These are phyloP conservation scores for Macrotis lagotis DNA, from an alignment of 2,113 vertebrate species.

Conservation along the genomic window DNA sequence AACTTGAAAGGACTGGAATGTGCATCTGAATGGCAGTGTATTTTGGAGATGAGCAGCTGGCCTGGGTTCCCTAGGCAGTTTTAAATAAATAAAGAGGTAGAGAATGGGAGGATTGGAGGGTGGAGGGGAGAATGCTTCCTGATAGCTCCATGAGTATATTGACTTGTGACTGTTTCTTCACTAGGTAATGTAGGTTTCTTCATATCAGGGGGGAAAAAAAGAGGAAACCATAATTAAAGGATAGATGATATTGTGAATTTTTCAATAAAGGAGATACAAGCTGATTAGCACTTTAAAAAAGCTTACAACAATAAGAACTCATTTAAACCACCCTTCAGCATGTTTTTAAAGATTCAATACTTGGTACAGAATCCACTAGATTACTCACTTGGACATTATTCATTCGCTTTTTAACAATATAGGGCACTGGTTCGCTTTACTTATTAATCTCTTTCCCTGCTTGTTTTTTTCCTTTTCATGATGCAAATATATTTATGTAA, in stretches of 20 bases:
- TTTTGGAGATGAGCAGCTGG: conserved; percentile 52
- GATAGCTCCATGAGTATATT: conserved; percentile 48
- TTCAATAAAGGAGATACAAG: conserved; percentile 41
- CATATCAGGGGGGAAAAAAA: conserved; percentile 52
- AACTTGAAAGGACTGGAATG: conserved; percentile 26
- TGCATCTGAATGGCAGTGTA: not conserved
- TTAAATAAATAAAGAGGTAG: conserved; percentile 13
- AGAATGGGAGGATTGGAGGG: not conserved
- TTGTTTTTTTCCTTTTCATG: conserved; percentile 61
- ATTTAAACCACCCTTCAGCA: not conserved
- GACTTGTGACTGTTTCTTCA: conserved; percentile 57
- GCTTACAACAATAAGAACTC: conserved; percentile 35
- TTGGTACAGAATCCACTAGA: not conserved
- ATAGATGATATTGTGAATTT: conserved; percentile 20
- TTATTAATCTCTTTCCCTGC: conserved; percentile 39
- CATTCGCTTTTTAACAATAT: conserved; percentile 1
- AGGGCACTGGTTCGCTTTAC: not conserved
- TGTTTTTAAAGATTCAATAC: not conserved
- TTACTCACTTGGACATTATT: conserved; percentile 7
- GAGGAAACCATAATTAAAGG: conserved; percentile 29
- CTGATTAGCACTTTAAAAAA: conserved; percentile 48
- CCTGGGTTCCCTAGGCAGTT: conserved; percentile 3
- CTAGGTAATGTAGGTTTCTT: conserved; percentile 56
- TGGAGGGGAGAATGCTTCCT: conserved; percentile 28
- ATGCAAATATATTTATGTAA: conserved; percentile 17